Conservation (phyloP, 53 echinoderm and acorn worm genomes). For the Pentamera pediparva region DNA sequence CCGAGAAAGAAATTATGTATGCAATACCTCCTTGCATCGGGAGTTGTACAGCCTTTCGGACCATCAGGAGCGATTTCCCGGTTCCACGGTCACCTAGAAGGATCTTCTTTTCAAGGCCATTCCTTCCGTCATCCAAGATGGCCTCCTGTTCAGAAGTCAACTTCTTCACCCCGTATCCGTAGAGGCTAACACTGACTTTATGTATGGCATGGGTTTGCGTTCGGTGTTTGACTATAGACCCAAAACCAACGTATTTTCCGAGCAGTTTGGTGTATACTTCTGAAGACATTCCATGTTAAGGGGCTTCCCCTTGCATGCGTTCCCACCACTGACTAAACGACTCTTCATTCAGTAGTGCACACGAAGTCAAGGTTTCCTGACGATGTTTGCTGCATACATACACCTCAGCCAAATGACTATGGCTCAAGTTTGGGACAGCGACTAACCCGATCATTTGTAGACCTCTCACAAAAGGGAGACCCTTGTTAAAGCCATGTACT, state of each 20-base stretch:
- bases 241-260: neutral
- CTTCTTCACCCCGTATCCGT: neutral
- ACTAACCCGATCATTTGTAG: neutral
- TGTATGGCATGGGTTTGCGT: neutral
- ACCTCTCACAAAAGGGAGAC: neutral
- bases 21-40: neutral
- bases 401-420: neutral
- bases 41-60: neutral
- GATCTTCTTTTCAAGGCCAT: neutral
- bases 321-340: neutral
- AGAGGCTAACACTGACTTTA: neutral
- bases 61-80: conserved; percentile 6
- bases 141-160: neutral
- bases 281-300: no score
- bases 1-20: conserved; percentile 15
- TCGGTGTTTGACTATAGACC: neutral
- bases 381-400: neutral
- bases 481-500: conserved; percentile 5
- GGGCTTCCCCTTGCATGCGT: no score
- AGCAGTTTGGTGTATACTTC: neutral
- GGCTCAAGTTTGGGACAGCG: neutral
- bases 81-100: conserved; percentile 27
- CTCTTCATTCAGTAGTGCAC: neutral
- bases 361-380: neutral
- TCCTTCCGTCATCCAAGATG: neutral